Evolutionary conservation across 2,113 vertebrate species (phyloP), one percentile per base, ranked within the genome.

Genomic region (Dunckerocampus dactyliophorus): DNA sequence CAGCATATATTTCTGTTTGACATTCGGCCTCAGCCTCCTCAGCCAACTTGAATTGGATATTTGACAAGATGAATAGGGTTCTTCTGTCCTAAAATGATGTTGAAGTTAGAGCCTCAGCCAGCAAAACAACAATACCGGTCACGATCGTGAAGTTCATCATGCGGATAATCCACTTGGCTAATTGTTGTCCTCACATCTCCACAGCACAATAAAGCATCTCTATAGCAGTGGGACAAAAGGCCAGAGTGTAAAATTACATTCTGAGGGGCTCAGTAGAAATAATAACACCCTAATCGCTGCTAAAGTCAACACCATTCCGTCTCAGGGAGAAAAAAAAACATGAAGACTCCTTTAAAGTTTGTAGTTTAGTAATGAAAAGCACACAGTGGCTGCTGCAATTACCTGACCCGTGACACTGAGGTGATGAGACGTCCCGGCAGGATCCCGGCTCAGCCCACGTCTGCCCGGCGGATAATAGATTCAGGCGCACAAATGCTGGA

Each of bases 281-380:
- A 75, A 81, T 79, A 83, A 71, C 55, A 69, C 52, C 71, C 59
- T 83, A 85, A 87, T 87, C 82, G 78, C 71, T 7, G 47, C 59
- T 31, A 67, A 65, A 82, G 80, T 77, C 82, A 89, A 90, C 68
- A 84, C 63, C 63, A 67, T 75, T 76, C 72, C 28, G 51, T 78
- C 82, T 79, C 75, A 56, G 70, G 84, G 68, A 82, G 79, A 76
- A 82, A 19, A n/a, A 14, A 22, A 57, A 57, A 45, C 39, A 22
- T 2, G 15, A 72, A 87, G 77, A 74, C 76, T 74, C 70, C 79
- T 72, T 82, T 82, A 72, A 62, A 62, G 83, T 88, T 89, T 88
- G 86, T 77, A 81, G 85, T 89, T 88, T 88, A 85, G 86, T 86
- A 87, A 92, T 91, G 85, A 90, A 91, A 92, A 80, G 75, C 87